These are phyloP conservation scores for Pseudomyrmex concolor DNA, from an alignment of 1,140 invertebrate genomes.

Conservation along the genomic window DNA sequence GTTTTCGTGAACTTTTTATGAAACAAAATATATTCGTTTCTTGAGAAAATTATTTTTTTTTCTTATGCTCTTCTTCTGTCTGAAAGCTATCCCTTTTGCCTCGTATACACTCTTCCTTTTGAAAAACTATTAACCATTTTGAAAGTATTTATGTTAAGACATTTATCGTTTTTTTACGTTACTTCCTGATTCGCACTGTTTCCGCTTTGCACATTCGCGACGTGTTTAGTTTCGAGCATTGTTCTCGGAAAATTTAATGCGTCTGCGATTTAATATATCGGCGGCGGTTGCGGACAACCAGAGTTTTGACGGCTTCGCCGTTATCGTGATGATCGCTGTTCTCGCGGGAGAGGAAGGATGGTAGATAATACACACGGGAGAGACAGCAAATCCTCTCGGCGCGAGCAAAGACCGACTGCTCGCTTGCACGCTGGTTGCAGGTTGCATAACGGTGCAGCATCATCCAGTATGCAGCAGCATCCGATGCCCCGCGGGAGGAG, in stretches of 20 bases:
- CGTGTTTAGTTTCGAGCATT: background rate
- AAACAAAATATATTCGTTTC: too few relatives aligned
- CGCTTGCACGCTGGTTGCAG: slow-evolving; percentile 56
- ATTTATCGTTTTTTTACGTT: too few relatives aligned
- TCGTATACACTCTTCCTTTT: background rate
- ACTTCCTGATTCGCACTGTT: too few relatives aligned
- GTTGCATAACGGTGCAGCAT: slow-evolving; percentile 71
- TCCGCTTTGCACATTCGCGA: background rate
- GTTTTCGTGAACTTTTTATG: too few relatives aligned
- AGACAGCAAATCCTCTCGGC: slow-evolving; percentile 62
- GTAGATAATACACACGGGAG: slow-evolving; percentile 11
- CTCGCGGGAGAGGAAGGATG: slow-evolving; percentile 20
- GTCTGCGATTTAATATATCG: background rate
- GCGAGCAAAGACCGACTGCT: slow-evolving; percentile 62
- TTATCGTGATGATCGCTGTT: background rate
- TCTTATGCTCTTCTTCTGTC: too few relatives aligned
- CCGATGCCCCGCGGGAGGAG: slow-evolving; percentile 25
- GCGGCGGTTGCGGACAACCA: background rate
- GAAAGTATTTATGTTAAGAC: background rate
- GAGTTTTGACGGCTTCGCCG: slow-evolving; percentile 31
- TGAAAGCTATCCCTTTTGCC: too few relatives aligned
- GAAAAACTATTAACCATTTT: background rate
- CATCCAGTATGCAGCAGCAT: slow-evolving; percentile 64
- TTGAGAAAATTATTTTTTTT: too few relatives aligned
- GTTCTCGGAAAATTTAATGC: background rate